Conservation (phyloP, 2,113 vertebrate species). For the Cottus gobio region DNA sequence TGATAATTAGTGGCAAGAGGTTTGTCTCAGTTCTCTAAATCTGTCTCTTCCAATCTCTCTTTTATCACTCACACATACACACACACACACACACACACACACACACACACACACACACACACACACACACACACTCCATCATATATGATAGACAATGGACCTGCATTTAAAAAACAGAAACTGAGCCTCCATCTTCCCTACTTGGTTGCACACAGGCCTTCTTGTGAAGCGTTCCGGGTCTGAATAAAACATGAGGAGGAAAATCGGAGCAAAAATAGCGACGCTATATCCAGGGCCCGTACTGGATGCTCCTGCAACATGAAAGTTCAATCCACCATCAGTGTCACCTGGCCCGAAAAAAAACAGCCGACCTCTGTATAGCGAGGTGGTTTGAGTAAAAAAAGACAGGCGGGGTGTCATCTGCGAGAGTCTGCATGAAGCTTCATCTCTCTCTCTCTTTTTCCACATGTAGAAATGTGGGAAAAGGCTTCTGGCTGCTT, state of each 20-base stretch:
- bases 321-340: slow-evolving; percentile 39
- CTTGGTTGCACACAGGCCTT: slow-evolving; percentile 52
- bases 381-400: slow-evolving; percentile 15
- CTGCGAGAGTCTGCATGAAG: slow-evolving; percentile 30
- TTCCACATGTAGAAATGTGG: slow-evolving; percentile 45
- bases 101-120: slow-evolving; percentile 1
- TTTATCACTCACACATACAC: not conserved
- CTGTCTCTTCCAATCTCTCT: not conserved
- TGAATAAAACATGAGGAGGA: slow-evolving; percentile 78
- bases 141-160: slow-evolving; percentile 12
- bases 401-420: slow-evolving; percentile 48
- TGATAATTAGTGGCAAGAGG: slow-evolving; percentile 51
- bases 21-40: slow-evolving; percentile 30
- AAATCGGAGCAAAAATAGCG: slow-evolving; percentile 70
- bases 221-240: slow-evolving; percentile 53
- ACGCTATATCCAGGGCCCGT: slow-evolving; percentile 43
- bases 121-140: not conserved
- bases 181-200: slow-evolving; percentile 42
- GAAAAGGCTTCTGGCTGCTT: slow-evolving; percentile 60
- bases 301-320: slow-evolving; percentile 45
- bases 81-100: not conserved
- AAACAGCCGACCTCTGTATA: slow-evolving; percentile 28
- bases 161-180: slow-evolving; percentile 17
- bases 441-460: slow-evolving; percentile 22
- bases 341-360: slow-evolving; percentile 50